Conservation (phyloP, 2,113 vertebrate genomes). For the Morphnarchus princeps region DNA sequence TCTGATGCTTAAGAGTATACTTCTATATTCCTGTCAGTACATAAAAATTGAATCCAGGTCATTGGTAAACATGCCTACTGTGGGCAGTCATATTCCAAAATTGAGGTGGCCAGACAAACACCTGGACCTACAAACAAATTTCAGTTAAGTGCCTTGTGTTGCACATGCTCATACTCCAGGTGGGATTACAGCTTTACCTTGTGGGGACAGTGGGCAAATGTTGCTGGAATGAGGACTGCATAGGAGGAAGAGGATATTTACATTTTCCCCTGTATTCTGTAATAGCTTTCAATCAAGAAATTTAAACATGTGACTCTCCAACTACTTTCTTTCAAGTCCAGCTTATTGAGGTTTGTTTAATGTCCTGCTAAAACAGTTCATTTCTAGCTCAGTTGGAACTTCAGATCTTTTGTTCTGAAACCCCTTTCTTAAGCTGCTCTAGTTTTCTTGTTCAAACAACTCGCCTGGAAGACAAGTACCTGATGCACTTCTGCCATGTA, state of each 20-base stretch:
- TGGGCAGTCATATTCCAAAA: not conserved
- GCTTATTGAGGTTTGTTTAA: slow-evolving; percentile 23
- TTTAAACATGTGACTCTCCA: not conserved
- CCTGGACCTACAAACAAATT: not conserved
- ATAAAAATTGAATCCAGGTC: not conserved
- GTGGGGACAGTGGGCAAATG: not conserved
- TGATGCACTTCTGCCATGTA: no score
- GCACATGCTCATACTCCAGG: not conserved
- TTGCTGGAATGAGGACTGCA: not conserved
- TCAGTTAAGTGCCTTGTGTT: not conserved
- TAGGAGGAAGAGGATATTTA: slow-evolving; percentile 43
- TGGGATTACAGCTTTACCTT: not conserved
- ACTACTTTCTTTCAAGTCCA: slow-evolving; percentile 18
- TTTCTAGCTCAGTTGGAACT: not conserved
- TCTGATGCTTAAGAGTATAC: not conserved
- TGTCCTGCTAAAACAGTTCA: not conserved
- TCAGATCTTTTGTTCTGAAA: slow-evolving; percentile 35
- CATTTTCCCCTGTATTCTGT: not conserved
- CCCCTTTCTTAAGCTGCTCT: not conserved
- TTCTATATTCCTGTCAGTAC: not conserved
- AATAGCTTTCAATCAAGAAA: not conserved
- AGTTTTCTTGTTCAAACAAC: no score
- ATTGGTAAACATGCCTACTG: not conserved
- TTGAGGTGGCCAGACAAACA: not conserved
- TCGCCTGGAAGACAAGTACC: no score